phyloP scores from a whole-genome alignment of 2,888 invertebrate genomes.

The Pandemis cinnamomeana region DNA sequence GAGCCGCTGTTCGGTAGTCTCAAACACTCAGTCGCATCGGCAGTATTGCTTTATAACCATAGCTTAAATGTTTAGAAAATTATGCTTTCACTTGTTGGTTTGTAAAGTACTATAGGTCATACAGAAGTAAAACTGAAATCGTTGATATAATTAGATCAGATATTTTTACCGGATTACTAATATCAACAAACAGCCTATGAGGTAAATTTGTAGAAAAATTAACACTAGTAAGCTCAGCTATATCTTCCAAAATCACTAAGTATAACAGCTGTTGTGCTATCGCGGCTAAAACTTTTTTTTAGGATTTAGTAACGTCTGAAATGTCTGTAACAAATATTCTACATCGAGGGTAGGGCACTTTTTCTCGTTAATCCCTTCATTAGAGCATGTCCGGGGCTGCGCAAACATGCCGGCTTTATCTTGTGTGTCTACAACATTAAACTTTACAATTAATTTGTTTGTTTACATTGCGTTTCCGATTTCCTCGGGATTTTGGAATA shows the following conservation, averaged over 20 bases:
- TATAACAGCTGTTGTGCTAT: neutral
- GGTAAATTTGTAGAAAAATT: no score
- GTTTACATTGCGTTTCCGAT: constrained; percentile 28
- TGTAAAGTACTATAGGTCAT: no score
- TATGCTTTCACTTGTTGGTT: no score
- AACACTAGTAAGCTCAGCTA: no score
- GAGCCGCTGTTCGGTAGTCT: no score
- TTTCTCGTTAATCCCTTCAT: constrained; percentile 79
- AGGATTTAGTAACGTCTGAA: constrained; percentile 14
- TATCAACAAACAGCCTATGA: no score
- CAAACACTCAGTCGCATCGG: no score
- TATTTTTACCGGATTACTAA: no score
- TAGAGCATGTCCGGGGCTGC: constrained; percentile 67
- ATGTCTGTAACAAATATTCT: constrained; percentile 21
- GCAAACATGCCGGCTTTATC: constrained; percentile 51
- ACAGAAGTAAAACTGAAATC: no score
- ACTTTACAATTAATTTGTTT: constrained; percentile 37
- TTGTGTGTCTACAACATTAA: constrained; percentile 39
- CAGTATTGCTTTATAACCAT: no score
- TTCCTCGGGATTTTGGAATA: neutral
- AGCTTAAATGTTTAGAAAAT: no score
- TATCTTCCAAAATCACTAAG: neutral
- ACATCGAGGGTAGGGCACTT: constrained; percentile 65
- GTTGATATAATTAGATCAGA: no score
- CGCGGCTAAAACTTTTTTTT: neutral